These are phyloP conservation scores for Oryzias dopingdopingensis DNA, from an alignment of 2,797 vertebrate species.

Conservation along the genomic window DNA sequence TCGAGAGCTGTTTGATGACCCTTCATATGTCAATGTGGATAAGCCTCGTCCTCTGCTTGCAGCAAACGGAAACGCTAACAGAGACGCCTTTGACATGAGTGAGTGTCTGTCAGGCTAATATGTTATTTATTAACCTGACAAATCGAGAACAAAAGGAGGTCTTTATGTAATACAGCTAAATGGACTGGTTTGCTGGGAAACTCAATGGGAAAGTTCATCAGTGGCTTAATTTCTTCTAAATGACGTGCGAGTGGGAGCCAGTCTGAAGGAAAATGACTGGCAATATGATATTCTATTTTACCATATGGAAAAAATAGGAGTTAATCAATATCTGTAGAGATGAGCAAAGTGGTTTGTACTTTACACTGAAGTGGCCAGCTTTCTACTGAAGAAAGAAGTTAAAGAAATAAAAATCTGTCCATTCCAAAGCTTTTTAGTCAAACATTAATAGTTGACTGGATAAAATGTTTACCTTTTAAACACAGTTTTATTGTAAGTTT, in stretches of 20 bases:
- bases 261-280: not conserved
- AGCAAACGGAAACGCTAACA: slow-evolving; percentile 85
- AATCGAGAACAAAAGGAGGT: slow-evolving; percentile 1
- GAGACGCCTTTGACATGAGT: slow-evolving; percentile 98
- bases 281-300: slow-evolving; percentile 13
- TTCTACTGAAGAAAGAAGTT: slow-evolving; percentile 39
- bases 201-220: slow-evolving; percentile 6
- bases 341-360: slow-evolving; percentile 28
- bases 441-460: slow-evolving; percentile 31
- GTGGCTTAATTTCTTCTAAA: slow-evolving; percentile 1
- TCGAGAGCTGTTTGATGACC: slow-evolving; percentile 89
- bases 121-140: not conserved
- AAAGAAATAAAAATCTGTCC: slow-evolving; percentile 49
- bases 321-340: slow-evolving; percentile 29
- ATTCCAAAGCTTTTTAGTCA: slow-evolving; percentile 42
- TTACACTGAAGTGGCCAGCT: slow-evolving; percentile 43
- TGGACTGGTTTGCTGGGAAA: not conserved
- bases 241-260: slow-evolving; percentile 13
- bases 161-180: not conserved
- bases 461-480: slow-evolving; percentile 10
- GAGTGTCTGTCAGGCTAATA: slow-evolving; percentile 56
- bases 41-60: slow-evolving; percentile 80
- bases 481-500: too few species aligned
- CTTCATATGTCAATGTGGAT: slow-evolving; percentile 95
- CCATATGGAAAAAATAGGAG: slow-evolving; percentile 12